phyloP scores from a whole-genome alignment of 1,140 invertebrate genomes.

The Chrysoperla carnea region DNA sequence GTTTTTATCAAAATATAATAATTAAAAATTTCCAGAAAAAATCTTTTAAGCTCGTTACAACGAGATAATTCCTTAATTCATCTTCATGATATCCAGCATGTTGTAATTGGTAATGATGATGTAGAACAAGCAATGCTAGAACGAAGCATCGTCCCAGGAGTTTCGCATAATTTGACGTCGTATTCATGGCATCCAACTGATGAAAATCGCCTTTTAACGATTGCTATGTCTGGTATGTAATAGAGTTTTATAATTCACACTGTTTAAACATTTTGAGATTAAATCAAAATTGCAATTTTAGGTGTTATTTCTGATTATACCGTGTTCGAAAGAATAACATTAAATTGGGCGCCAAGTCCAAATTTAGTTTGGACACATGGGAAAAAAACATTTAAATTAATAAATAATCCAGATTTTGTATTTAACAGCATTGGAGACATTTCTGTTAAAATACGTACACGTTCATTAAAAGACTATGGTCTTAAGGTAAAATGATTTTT shows the following conservation, averaged over 20 bases:
- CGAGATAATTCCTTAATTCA: constrained; percentile 48
- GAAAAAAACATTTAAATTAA: constrained; percentile 41
- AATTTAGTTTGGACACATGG: constrained; percentile 58
- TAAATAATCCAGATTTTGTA: constrained; percentile 15
- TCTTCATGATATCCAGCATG: constrained; percentile 67
- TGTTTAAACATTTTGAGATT: not conserved
- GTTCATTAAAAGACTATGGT: constrained; percentile 61
- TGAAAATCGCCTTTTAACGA: constrained; percentile 55
- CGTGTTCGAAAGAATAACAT: constrained; percentile 63
- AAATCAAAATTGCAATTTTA: constrained; percentile 13
- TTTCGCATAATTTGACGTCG: constrained; percentile 36
- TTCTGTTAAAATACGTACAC: constrained; percentile 46
- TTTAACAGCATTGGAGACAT: constrained; percentile 46
- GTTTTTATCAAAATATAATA: not conserved
- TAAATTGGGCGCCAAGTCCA: constrained; percentile 56
- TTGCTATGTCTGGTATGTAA: constrained; percentile 33
- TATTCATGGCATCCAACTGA: constrained; percentile 72
- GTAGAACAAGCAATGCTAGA: constrained; percentile 59
- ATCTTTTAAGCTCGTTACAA: constrained; percentile 54
- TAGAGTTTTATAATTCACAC: not conserved
- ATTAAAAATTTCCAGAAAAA: constrained; percentile 32
- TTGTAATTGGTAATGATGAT: constrained; percentile 45
- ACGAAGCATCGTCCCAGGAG: constrained; percentile 40
- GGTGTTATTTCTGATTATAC: constrained; percentile 47
- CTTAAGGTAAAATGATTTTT: constrained; percentile 33